A percentile compares a stretch with the other conserved stretches of the same genome.
Evolutionary conservation across 2,797 vertebrate species (phyloP).

Genomic region (Catharus ustulatus): DNA sequence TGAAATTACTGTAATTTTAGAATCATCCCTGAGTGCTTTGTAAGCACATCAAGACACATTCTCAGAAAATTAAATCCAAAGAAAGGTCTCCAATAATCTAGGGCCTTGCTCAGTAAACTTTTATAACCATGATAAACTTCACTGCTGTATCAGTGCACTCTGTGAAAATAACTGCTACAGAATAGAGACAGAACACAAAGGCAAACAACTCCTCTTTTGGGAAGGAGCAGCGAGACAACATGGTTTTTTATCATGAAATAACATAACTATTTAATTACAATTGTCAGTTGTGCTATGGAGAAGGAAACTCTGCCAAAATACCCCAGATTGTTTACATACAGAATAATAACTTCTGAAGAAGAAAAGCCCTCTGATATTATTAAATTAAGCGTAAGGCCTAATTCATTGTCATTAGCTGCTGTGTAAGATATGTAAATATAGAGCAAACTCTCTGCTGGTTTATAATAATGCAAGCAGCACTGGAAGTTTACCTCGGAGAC

Average conservation of each 20-base stretch:
- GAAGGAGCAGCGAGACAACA: neutral
- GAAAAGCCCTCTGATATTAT: neutral
- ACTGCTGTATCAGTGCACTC: neutral
- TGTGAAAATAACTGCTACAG: neutral
- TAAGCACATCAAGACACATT: neutral
- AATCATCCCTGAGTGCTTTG: neutral
- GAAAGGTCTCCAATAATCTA: neutral
- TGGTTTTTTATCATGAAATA: neutral
- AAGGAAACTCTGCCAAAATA: neutral
- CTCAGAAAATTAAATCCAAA: neutral
- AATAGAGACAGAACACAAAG: neutral
- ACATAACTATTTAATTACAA: neutral
- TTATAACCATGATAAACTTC: neutral
- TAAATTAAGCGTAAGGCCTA: neutral
- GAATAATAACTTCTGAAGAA: neutral
- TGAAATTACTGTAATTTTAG: neutral
- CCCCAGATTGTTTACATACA: neutral
- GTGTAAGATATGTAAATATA: neutral
- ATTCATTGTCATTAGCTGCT: slow-evolving; percentile 8
- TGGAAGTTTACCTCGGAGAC: neutral
- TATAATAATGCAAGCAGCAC: neutral
- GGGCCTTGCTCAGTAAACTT: neutral
- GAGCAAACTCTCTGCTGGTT: neutral
- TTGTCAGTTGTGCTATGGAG: neutral
- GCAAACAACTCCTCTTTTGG: neutral